Evolutionary conservation across 2,888 invertebrate species (phyloP).

Genomic region (Congeria kusceri): DNA sequence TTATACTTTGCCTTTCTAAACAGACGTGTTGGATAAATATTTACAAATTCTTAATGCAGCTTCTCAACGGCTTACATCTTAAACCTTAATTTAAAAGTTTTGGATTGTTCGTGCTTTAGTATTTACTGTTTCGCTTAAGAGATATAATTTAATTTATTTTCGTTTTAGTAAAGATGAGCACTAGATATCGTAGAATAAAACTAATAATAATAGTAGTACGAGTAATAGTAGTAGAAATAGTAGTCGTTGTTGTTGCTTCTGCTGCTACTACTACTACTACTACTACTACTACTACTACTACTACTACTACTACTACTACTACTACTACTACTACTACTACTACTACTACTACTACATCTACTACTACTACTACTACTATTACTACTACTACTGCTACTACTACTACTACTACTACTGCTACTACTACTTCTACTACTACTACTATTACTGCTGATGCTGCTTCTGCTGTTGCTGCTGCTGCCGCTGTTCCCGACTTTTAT

Average conservation of each 20-base stretch:
- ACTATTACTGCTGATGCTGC: background rate
- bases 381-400: background rate
- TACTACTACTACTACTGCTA: background rate
- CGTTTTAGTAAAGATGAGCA: too few species aligned
- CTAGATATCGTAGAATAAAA: too few species aligned
- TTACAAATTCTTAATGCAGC: too few species aligned
- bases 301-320: constrained; percentile 48
- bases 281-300: constrained; percentile 48
- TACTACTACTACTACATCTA: constrained; percentile 39
- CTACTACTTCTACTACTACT: background rate
- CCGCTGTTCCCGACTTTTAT: too few species aligned
- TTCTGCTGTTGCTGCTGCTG: too few species aligned
- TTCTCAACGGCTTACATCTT: too few species aligned
- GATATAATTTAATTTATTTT: too few species aligned
- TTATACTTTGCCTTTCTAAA: too few species aligned
- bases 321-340: constrained; percentile 46
- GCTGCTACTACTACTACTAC: constrained; percentile 46
- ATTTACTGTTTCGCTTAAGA: too few species aligned
- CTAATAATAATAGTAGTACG: background rate
- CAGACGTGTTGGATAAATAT: too few species aligned
- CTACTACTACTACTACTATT: constrained; percentile 26
- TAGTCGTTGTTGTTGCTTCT: background rate
- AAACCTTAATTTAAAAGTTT: too few species aligned
- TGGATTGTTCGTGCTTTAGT: too few species aligned
- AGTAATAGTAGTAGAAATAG: background rate